Evolutionary conservation across 2,888 invertebrate genomes (phyloP).

Genomic region (Hydroisotoma schaefferi): DNA sequence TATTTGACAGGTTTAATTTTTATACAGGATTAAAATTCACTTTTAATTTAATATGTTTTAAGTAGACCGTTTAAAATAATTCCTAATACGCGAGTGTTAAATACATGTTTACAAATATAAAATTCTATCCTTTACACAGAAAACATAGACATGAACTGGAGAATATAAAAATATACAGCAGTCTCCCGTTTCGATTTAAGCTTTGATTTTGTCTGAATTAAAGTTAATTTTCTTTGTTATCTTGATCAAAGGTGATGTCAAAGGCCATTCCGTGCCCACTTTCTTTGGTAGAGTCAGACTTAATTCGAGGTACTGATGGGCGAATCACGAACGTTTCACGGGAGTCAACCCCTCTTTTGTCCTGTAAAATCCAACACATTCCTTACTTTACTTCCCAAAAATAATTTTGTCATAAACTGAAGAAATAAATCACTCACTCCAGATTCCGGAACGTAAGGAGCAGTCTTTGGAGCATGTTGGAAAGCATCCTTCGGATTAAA

Average conservation of each 20-base stretch:
- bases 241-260: constrained; percentile 9
- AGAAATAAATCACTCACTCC: constrained; percentile 2
- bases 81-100: no score
- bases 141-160: no score
- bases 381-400: background rate
- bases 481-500: constrained; percentile 7
- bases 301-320: background rate
- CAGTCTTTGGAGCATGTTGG: constrained; percentile 2
- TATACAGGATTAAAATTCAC: no score
- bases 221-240: constrained; percentile 10
- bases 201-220: no score
- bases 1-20: no score
- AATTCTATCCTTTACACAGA: no score
- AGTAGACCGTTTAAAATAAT: no score
- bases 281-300: background rate
- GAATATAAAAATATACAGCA: no score
- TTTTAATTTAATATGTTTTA: no score
- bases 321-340: constrained; percentile 9
- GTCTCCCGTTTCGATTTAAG: no score
- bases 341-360: background rate
- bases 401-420: background rate
- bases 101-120: no score
- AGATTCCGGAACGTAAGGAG: constrained; percentile 7
- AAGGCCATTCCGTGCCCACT: background rate
- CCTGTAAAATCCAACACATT: background rate